Percentiles rank a stretch among this genome's conserved stretches.
Evolutionary conservation across 2,797 vertebrate genomes (phyloP).

Genomic region (Picus viridis): DNA sequence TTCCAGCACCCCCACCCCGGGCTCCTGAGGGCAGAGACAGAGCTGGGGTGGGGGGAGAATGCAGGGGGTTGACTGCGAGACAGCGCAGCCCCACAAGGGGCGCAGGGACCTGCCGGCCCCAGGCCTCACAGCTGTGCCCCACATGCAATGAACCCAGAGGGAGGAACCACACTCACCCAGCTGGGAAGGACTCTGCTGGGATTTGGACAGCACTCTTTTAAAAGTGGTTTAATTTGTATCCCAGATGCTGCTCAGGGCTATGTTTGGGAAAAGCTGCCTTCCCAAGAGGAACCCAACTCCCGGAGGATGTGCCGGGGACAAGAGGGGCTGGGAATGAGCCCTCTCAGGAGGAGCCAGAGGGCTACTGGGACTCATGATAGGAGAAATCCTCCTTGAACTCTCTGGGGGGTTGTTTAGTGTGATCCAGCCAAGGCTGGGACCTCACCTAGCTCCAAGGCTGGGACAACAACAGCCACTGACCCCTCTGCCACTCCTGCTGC

Average conservation of each 20-base stretch:
- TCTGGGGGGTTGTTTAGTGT: too few relatives aligned
- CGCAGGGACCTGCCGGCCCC: neutral
- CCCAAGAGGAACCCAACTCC: neutral
- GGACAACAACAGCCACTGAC: fast-evolving
- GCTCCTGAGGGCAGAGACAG: too few relatives aligned
- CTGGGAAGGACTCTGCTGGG: neutral
- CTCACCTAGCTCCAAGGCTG: neutral
- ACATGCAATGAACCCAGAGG: neutral
- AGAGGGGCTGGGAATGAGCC: neutral
- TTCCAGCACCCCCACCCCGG: neutral
- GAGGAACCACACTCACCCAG: neutral
- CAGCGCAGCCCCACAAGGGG: too few relatives aligned
- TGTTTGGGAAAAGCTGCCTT: neutral
- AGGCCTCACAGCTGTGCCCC: neutral
- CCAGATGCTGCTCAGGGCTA: neutral
- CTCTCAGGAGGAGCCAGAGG: fast-evolving
- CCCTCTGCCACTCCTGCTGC: too few relatives aligned
- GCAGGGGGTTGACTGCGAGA: too few relatives aligned
- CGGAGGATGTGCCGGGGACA: neutral
- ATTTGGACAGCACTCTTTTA: neutral
- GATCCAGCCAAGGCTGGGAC: neutral
- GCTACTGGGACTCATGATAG: neutral
- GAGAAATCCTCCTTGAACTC: fast-evolving
- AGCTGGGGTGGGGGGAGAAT: too few relatives aligned
- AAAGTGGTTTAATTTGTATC: neutral